Conservation (phyloP, 2,888 invertebrate species). For the Glyphotaelius pellucidus region DNA sequence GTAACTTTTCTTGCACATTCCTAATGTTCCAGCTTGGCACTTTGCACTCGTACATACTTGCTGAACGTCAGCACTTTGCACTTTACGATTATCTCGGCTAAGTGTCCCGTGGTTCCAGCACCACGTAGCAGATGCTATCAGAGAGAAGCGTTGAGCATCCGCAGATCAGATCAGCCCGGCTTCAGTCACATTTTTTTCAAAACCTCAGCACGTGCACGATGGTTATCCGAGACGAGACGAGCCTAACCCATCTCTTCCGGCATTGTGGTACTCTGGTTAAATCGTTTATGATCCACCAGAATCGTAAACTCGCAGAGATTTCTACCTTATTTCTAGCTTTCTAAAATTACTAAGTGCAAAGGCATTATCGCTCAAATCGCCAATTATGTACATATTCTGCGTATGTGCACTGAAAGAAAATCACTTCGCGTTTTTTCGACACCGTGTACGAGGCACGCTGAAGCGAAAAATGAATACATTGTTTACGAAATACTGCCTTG, state of each 20-base stretch:
- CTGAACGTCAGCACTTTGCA: conserved; percentile 47
- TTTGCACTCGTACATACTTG: not conserved
- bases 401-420: conserved; percentile 5
- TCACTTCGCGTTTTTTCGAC: not conserved
- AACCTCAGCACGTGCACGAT: conserved; percentile 49
- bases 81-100: conserved; percentile 34
- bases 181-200: conserved; percentile 53
- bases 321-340: conserved; percentile 16
- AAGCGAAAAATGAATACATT: conserved; percentile 14
- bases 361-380: not conserved
- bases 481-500: conserved; percentile 16
- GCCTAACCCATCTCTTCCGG: conserved; percentile 48
- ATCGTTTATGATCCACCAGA: not conserved
- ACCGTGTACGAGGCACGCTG: not conserved
- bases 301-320: not conserved
- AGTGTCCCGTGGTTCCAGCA: conserved; percentile 54
- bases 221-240: conserved; percentile 47
- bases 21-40: not conserved
- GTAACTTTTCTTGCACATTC: not conserved
- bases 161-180: conserved; percentile 50
- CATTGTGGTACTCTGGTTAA: conserved; percentile 36
- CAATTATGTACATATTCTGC: conserved; percentile 18
- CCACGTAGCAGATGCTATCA: conserved; percentile 53
- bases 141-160: conserved; percentile 51
- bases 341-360: not conserved